Percentiles rank a stretch among this genome's conserved stretches.
Conservation (phyloP, 2,113 vertebrate species). For the Gambusia affinis region DNA sequence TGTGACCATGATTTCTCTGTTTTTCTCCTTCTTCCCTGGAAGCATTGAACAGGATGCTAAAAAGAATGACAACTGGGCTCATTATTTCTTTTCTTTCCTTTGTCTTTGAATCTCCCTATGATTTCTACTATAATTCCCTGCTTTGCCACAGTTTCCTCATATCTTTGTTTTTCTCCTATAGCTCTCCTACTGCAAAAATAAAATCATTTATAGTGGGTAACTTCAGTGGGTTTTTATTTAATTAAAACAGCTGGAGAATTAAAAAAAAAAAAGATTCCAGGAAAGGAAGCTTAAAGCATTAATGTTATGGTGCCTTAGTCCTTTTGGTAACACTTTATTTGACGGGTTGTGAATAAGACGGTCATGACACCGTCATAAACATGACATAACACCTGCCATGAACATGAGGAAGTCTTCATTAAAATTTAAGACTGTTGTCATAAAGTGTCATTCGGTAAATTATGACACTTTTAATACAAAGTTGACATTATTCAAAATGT, state of each 20-base stretch:
- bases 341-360: too few relatives aligned
- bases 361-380: too few relatives aligned
- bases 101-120: conserved; percentile 4
- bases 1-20: conserved; percentile 16
- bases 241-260: neutral
- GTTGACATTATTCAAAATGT: too few relatives aligned
- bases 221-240: conserved; percentile 7
- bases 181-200: conserved; percentile 1
- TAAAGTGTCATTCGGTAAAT: too few relatives aligned
- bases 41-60: conserved; percentile 27
- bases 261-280: neutral
- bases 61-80: neutral
- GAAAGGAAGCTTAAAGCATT: neutral
- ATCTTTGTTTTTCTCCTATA: neutral
- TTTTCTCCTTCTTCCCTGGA: conserved; percentile 30
- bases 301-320: neutral
- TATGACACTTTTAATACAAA: too few relatives aligned
- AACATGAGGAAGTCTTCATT: too few relatives aligned
- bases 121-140: conserved; percentile 1
- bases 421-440: too few relatives aligned
- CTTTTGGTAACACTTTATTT: neutral
- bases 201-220: neutral
- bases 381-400: too few relatives aligned
- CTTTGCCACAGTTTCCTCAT: conserved; percentile 14
- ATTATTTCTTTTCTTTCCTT: conserved; percentile 28